Conservation (phyloP, 2,888 invertebrate genomes). For the Tetrapedia diversipes region DNA sequence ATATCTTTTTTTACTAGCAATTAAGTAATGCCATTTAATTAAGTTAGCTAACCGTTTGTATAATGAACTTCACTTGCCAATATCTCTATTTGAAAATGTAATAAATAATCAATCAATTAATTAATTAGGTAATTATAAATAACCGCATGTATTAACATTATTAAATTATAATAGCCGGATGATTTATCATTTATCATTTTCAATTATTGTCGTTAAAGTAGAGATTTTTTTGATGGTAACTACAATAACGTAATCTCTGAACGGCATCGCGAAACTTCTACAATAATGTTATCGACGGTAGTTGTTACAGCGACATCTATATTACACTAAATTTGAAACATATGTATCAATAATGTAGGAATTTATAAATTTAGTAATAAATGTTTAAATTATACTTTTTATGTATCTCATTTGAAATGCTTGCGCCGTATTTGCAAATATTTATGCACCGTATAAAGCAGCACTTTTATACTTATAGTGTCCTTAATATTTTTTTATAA, state of each 20-base stretch:
- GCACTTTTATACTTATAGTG: background rate
- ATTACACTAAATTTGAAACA: no score
- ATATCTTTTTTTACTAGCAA: no score
- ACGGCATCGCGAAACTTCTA: background rate
- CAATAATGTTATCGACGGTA: background rate
- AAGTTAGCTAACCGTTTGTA: background rate
- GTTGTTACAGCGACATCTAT: background rate
- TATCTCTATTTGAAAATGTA: background rate
- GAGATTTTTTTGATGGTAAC: no score
- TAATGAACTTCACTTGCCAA: background rate
- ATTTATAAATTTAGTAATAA: no score
- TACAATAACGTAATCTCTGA: background rate
- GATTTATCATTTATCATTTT: no score
- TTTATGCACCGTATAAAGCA: conserved; percentile 10
- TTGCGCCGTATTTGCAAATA: conserved; percentile 23
- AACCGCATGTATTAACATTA: no score
- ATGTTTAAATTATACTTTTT: background rate
- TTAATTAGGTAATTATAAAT: no score
- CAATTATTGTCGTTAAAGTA: no score
- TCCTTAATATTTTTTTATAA: background rate
- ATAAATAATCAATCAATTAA: background rate
- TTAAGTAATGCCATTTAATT: background rate
- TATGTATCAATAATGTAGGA: no score
- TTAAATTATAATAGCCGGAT: no score
- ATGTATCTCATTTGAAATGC: background rate